Conservation (phyloP, 2,888 invertebrate species). For the Notodromas monacha region DNA sequence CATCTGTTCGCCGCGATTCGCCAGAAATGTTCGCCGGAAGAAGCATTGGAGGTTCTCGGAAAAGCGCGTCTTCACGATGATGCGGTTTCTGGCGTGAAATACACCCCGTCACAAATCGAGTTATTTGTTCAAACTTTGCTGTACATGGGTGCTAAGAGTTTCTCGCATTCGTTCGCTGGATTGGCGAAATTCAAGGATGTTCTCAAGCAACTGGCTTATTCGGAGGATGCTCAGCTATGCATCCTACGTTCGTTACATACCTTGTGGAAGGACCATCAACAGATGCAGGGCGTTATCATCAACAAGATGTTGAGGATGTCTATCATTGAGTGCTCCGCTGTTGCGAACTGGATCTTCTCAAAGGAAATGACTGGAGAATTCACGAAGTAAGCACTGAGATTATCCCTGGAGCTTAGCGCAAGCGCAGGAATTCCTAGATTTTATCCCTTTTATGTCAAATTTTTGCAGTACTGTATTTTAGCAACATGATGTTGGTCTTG, state of each 20-base stretch:
- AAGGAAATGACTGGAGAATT: slow-evolving; percentile 68
- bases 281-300: slow-evolving; percentile 81
- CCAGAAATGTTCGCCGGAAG: slow-evolving; percentile 60
- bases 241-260: slow-evolving; percentile 68
- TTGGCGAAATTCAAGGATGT: slow-evolving; percentile 80
- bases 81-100: slow-evolving; percentile 17
- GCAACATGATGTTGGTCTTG: too few species aligned
- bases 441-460: slow-evolving; percentile 2
- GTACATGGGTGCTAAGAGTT: slow-evolving; percentile 75
- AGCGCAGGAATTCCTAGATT: background rate
- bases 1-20: slow-evolving; percentile 55
- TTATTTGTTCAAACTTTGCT: slow-evolving; percentile 83
- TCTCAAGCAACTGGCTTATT: slow-evolving; percentile 61
- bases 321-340: slow-evolving; percentile 79
- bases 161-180: slow-evolving; percentile 94
- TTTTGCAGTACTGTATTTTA: too few species aligned
- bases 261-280: slow-evolving; percentile 52
- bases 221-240: slow-evolving; percentile 80
- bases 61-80: too few species aligned
- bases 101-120: slow-evolving; percentile 75
- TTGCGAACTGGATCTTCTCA: slow-evolving; percentile 91
- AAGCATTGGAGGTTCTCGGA: slow-evolving; percentile 37
- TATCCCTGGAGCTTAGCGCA: too few species aligned
- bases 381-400: slow-evolving; percentile 25
- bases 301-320: slow-evolving; percentile 93